phyloP scores from a whole-genome alignment of 1,140 invertebrate species.

The Ptiloglossa arizonensis region DNA sequence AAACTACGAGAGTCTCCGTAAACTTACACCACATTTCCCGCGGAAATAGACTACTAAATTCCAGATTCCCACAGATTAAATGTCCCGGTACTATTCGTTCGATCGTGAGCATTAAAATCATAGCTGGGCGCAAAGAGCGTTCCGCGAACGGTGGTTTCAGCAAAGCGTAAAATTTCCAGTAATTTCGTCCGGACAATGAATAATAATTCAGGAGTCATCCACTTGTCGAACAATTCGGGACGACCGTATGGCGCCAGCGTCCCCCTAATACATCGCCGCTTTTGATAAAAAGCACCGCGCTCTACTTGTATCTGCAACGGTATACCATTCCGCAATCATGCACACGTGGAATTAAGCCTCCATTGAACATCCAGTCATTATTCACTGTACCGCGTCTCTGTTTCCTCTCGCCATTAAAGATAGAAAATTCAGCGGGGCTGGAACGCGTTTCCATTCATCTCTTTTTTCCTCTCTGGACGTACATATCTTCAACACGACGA shows the following conservation, averaged over 20 bases:
- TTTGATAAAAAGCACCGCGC: constrained; percentile 35
- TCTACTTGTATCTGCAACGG: constrained; percentile 27
- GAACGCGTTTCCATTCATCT: constrained; percentile 28
- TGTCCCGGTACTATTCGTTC: background rate
- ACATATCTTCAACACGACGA: background rate
- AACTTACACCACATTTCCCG: constrained; percentile 1
- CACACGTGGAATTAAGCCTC: constrained; percentile 43
- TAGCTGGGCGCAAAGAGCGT: background rate
- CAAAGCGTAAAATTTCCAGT: constrained; percentile 34
- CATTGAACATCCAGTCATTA: constrained; percentile 47
- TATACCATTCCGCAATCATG: constrained; percentile 38
- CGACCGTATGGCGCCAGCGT: constrained; percentile 17
- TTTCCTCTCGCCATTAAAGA: constrained; percentile 26
- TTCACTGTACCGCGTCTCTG: constrained; percentile 50
- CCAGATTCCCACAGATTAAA: background rate
- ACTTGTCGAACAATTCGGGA: constrained; percentile 32
- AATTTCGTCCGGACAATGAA: constrained; percentile 40
- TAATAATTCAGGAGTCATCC: constrained; percentile 33
- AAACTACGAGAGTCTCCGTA: no score
- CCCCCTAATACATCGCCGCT: constrained; percentile 22
- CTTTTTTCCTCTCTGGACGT: constrained; percentile 16
- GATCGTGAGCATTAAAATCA: constrained; percentile 14
- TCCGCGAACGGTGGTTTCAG: background rate
- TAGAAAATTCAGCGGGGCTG: constrained; percentile 15
- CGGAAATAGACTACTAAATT: background rate